These are phyloP conservation scores for Lithophane semibrunnea DNA, from an alignment of 2,888 invertebrate genomes.

Conservation along the genomic window DNA sequence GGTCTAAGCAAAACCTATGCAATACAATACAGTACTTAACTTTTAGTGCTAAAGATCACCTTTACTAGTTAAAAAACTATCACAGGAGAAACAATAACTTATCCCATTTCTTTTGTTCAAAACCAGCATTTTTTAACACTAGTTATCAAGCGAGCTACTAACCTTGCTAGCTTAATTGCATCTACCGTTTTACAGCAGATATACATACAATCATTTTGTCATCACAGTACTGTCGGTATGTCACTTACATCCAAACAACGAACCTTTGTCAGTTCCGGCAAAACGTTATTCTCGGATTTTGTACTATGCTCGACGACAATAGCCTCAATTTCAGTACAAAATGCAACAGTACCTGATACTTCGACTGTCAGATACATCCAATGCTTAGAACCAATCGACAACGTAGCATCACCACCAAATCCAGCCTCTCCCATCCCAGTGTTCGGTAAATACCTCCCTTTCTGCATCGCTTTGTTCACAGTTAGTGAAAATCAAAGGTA, in stretches of 20 bases:
- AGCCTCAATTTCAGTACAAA: neutral
- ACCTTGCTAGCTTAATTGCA: no score
- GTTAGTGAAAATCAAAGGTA: slow-evolving; percentile 28
- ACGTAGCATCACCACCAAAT: neutral
- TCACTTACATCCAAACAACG: neutral
- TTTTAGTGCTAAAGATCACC: no score
- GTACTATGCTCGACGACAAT: neutral
- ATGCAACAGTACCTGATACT: no score
- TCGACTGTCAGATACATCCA: neutral
- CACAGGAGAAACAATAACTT: neutral
- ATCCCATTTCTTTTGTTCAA: neutral
- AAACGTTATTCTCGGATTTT: neutral
- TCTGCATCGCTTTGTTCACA: neutral
- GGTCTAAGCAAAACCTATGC: no score
- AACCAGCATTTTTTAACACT: neutral
- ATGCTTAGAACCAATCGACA: neutral
- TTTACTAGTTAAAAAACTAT: no score
- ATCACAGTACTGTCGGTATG: neutral
- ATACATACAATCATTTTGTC: neutral
- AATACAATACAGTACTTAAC: no score
- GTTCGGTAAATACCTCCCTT: neutral
- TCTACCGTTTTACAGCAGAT: no score
- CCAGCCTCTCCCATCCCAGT: neutral
- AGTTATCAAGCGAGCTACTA: neutral
- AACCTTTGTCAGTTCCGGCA: neutral